These are phyloP conservation scores for Portevinia maculata DNA, from an alignment of 2,888 invertebrate species.

Conservation along the genomic window DNA sequence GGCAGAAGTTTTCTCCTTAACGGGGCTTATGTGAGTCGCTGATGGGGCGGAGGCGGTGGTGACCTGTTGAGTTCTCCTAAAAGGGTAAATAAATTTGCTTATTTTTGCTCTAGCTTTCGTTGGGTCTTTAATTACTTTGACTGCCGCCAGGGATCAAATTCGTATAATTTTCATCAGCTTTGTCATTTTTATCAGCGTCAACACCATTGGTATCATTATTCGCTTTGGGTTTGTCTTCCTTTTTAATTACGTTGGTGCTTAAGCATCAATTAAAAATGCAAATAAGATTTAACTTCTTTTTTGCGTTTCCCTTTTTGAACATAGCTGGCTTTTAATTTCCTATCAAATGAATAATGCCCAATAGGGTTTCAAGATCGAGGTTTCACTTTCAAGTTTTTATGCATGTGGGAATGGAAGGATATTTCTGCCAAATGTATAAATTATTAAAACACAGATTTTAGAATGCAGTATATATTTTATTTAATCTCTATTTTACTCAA, in stretches of 20 bases:
- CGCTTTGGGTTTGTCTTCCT: conserved; percentile 54
- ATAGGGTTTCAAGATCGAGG: no score
- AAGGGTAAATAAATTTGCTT: conserved; percentile 28
- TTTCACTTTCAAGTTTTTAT: no score
- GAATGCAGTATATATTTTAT: no score
- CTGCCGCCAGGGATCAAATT: conserved; percentile 12
- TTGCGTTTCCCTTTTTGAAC: conserved; percentile 26
- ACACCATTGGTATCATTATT: conserved; percentile 7
- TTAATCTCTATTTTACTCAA: no score
- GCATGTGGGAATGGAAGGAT: no score
- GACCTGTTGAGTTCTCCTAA: conserved; percentile 47
- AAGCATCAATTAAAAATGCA: conserved; percentile 69
- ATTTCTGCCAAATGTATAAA: no score
- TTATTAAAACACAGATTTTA: no score
- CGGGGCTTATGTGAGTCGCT: background rate
- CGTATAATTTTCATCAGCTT: background rate
- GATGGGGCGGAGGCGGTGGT: background rate
- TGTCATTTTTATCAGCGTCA: conserved; percentile 9
- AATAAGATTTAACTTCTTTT: conserved; percentile 65
- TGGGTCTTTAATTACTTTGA: background rate
- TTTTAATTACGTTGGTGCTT: conserved; percentile 67
- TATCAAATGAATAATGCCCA: no score
- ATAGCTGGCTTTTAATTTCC: conserved; percentile 11
- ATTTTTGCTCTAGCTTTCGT: background rate
- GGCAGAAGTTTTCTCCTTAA: conserved; percentile 41